phyloP scores from a whole-genome alignment of 2,113 vertebrate species.

The Polypterus senegalus region DNA sequence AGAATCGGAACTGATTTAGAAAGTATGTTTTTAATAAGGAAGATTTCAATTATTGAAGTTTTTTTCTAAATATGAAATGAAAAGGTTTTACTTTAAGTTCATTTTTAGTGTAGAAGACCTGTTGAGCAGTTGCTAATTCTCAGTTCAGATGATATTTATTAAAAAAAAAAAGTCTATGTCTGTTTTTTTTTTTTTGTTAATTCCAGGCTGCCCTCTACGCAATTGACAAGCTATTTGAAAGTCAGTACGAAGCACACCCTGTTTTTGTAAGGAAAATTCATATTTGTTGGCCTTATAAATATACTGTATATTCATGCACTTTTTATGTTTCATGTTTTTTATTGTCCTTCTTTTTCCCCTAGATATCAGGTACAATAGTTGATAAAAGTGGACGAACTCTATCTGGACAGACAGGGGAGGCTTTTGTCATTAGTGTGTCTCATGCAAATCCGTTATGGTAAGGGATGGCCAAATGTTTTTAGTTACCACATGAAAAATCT shows the following conservation, averaged over 20 bases:
- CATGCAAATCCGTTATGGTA: conserved; percentile 81
- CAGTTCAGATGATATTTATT: too few relatives aligned
- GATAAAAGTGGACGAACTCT: conserved; percentile 92
- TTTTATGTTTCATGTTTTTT: neutral
- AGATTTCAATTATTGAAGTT: too few relatives aligned
- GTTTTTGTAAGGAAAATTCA: conserved; percentile 69
- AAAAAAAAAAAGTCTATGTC: too few relatives aligned
- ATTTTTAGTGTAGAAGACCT: too few relatives aligned
- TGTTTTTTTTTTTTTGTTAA: conserved; percentile 9
- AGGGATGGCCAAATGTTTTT: conserved; percentile 31
- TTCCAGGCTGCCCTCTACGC: conserved; percentile 86
- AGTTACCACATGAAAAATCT: neutral
- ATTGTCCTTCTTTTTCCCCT: neutral
- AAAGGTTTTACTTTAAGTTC: too few relatives aligned
- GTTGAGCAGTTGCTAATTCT: too few relatives aligned
- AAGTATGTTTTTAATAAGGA: too few relatives aligned
- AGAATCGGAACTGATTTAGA: too few relatives aligned
- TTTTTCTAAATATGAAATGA: too few relatives aligned
- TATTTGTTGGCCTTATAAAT: neutral
- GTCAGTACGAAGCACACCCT: conserved; percentile 59
- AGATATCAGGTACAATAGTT: conserved; percentile 94
- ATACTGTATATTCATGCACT: neutral
- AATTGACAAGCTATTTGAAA: conserved; percentile 73
- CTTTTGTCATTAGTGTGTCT: conserved; percentile 84
- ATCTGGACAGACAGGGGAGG: conserved; percentile 90